Base-by-base conservation (phyloP, 2,888 invertebrate genomes). In the Seira ritae region DNA sequence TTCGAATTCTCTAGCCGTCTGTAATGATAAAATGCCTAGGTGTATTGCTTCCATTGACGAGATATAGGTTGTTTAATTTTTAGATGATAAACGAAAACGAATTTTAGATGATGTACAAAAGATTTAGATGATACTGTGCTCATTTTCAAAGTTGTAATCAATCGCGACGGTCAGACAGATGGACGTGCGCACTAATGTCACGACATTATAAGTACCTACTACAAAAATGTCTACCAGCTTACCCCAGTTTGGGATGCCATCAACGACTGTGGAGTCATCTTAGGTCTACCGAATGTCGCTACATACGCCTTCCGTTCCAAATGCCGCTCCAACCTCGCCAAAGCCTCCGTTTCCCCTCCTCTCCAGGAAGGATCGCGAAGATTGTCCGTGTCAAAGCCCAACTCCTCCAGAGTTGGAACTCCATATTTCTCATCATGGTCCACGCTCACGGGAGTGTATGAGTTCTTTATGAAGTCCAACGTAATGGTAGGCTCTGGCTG, bases 201-300 rank as follows among this genome's bases (percentile, higher is more conserved):
- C 50, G 50, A 12, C 15, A 46, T 46, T 12, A 0, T 20, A 22
- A 22, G 10, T 15, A 31, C 42, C 66, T 24, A 83, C 24, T 12
- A 1, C 23, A 17, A 24, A 67, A 75, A 8, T 1, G 66, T 76
- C 22, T 10, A 65, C 65, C 65, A n/a, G n/a, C n/a, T n/a, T n/a
- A 97, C 92, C 8, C 96, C 96, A 4, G 96, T 96, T 90, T 94
- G 95, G 87, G 95, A 96, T 12, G 96, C 95, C 50, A 96, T 91
- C 60, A 97, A 91, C 0, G 96, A 96, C 90, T 96, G 95, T 0
- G 96, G 95, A 0, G 96, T 96, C 96, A 96, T 96, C 91, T 96
- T 96, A 0, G 96, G 96, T 68, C 95, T 92, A 8, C 96, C 96
- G 90, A 96, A 96, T 20, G 95, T 95, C n/a, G 96, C 96, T 8